Base-by-base conservation (phyloP, 2,113 vertebrate species). In the Pollachius pollachius region DNA sequence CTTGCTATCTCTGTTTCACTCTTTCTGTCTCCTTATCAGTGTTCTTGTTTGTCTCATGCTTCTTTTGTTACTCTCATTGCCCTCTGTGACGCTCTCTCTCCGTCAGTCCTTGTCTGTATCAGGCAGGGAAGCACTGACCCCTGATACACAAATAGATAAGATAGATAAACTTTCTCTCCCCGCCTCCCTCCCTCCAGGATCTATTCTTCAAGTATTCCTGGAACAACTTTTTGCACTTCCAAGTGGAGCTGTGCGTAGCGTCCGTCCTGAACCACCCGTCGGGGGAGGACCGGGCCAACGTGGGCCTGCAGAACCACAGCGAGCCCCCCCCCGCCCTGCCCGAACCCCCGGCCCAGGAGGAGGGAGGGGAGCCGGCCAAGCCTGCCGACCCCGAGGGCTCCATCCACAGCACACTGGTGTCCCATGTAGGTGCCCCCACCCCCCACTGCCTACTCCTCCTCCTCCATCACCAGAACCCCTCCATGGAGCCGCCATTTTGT, bases 221-320 rank as follows among this genome's bases (percentile, higher is more conserved):
- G 97, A 99, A 99, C 91, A 99, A 99, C 87, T 98, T 99, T 84
- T 89, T 99, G 92, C 97, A 99, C 92, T 94, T 96, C 92, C 96
- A 99, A 96, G 96, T 99, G 92, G 96, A 99, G 75, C 84, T 98
- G 72, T 98, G 96, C 70, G 90, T 99, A 83, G 93, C 94, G 0
- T 94, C 95, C 48, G 94, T 99, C 68, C 88, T 99, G 77, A 95
- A 94, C 3, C 95, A 95, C 63, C 91, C 94, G 1, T 85, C 86
- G 65, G 90, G 86, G 1, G 92, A 93, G 67, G 93, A 92, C 57
- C 78, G 71, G 56, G 84, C 76, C 25, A 48, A 59, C 64, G 62
- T 79, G 2, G 74, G 67, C 68, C 86, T 88, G 17, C 92, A 90
- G 84, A 89, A 89, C 81, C 89, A 89, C 15, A 71, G 85, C 1